phyloP scores from a whole-genome alignment of 2,888 invertebrate genomes.

The Ecdyonurus torrentis region DNA sequence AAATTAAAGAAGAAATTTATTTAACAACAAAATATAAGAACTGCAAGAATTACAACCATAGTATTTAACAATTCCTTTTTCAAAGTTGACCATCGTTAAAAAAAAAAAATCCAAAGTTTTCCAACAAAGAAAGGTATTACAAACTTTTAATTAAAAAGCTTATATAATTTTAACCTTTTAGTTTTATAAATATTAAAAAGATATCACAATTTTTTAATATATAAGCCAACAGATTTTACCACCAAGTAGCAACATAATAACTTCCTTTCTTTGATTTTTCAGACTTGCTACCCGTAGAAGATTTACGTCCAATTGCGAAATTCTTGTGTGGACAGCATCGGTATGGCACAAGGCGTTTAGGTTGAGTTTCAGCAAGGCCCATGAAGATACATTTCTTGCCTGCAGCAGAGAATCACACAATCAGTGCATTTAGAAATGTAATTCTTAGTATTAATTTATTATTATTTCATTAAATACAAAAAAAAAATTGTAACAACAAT shows the following conservation, averaged over 20 bases:
- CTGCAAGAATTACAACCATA: too few relatives aligned
- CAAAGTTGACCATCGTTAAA: too few relatives aligned
- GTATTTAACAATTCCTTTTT: too few relatives aligned
- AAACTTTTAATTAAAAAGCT: too few relatives aligned
- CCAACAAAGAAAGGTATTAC: too few relatives aligned
- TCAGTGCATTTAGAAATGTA: background rate
- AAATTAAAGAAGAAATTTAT: too few relatives aligned
- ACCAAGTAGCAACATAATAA: slow-evolving; percentile 1
- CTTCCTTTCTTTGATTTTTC: slow-evolving; percentile 15
- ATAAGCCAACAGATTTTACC: background rate
- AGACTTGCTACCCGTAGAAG: slow-evolving; percentile 5
- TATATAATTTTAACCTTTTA: too few relatives aligned
- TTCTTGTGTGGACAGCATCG: slow-evolving; percentile 74
- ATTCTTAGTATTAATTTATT: background rate
- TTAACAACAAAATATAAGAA: too few relatives aligned
- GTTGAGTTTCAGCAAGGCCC: slow-evolving; percentile 76
- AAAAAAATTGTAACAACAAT: background rate
- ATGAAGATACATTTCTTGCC: slow-evolving; percentile 96
- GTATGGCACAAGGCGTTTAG: slow-evolving; percentile 54
- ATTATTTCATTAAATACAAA: too few relatives aligned
- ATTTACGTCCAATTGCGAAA: background rate
- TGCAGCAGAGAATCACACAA: slow-evolving; percentile 35
- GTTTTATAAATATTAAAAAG: background rate
- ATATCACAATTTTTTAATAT: background rate
- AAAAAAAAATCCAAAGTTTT: too few relatives aligned